These are phyloP conservation scores for Irena cyanogastra DNA, from an alignment of 2,113 vertebrate genomes.

Conservation along the genomic window DNA sequence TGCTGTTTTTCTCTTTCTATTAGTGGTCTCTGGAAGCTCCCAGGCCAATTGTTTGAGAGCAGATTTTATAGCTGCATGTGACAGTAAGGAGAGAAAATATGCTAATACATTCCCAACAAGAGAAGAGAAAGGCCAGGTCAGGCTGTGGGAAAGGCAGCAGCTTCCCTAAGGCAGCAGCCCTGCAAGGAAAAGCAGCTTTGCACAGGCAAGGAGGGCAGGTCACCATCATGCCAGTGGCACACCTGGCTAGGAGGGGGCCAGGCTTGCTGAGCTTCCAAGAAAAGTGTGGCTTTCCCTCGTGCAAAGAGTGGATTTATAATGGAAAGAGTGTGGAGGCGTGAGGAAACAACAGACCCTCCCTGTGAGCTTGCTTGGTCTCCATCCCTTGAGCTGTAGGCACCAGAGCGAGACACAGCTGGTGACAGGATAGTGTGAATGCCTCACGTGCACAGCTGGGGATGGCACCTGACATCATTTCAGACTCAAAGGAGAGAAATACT, in stretches of 20 bases:
- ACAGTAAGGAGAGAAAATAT: constrained; percentile 35
- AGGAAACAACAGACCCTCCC: neutral
- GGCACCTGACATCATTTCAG: neutral
- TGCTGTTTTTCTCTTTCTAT: neutral
- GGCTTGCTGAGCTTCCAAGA: neutral
- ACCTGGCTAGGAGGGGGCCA: neutral
- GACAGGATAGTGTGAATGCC: neutral
- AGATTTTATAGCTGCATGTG: constrained; percentile 6
- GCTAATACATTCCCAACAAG: neutral
- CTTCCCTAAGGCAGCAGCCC: neutral
- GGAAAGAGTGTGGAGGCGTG: fast-evolving
- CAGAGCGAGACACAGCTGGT: fast-evolving
- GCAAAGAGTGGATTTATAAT: neutral
- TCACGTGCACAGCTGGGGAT: fast-evolving
- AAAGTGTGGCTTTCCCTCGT: neutral
- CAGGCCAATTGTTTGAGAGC: constrained; percentile 30
- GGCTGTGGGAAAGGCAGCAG: neutral
- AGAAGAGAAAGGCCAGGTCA: neutral
- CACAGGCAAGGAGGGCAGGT: neutral
- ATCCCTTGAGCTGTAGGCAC: neutral
- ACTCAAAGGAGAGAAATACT: neutral
- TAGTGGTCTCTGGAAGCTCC: constrained; percentile 5
- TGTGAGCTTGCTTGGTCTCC: neutral
- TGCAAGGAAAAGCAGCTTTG: neutral
- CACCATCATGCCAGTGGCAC: neutral